Evolutionary conservation across 1,140 invertebrate species (phyloP), one percentile per base, ranked within the genome.

Genomic region (Zaprionus tsacasi): DNA sequence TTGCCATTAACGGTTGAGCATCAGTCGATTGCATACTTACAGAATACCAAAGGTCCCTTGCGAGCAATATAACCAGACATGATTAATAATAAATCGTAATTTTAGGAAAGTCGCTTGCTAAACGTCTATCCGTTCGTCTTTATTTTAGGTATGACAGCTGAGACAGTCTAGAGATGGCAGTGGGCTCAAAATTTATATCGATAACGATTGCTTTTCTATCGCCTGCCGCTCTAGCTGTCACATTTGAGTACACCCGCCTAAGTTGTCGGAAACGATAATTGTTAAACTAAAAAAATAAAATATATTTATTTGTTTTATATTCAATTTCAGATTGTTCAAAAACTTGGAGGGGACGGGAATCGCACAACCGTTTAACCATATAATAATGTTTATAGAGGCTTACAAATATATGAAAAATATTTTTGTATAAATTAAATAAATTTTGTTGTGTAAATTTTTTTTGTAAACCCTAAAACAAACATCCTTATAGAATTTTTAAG

Each of bases 31-130:
- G n/a, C 4, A 61, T 78, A 92, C 91, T 91, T 76, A 92, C 91
- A 92, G 67, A 91, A 86, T 40, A 92, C 79, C 68, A 87, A 54
- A 57, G 91, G 91, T 30, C 91, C 91, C 55, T 86, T 91, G 43
- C 91, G 91, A 38, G 91, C 91, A 82, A 92, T 79, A 65, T 92
- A 92, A 50, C 72, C 79, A 50, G 91, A 64, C 91, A 92, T 92
- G 58, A 63, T 92, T 86, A 77, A 70, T 54, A 56, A 70, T 59
- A 57, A 73, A 67, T 75, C 27, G 30, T 70, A 80, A 74, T 67
- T 78, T 75, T 54, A 61, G 33, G 43, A 74, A 80, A 76, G 45
- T 68, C 36, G 36, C 27, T 67, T 50, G 57, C 66, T 59, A 73
- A 17, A n/a, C 48, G 35, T 33, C 65, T 60, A 35, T 35, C 55